Evolutionary conservation across 2,888 invertebrate genomes (phyloP).

Genomic region (Tetragonisca angustula): DNA sequence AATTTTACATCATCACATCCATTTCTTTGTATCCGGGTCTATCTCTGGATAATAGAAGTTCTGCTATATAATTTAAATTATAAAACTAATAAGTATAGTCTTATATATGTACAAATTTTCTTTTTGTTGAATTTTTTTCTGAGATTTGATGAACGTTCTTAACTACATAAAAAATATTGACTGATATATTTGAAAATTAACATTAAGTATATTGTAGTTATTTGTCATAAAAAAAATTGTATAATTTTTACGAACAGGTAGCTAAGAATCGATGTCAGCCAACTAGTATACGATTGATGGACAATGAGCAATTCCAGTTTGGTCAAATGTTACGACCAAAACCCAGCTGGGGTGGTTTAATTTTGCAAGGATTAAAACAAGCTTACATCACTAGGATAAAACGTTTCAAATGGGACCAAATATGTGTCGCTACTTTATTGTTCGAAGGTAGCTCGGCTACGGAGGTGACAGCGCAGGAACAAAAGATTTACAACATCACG

Average conservation of each 20-base stretch:
- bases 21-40: no score
- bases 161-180: background rate
- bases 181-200: background rate
- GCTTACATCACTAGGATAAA: slow-evolving; percentile 95
- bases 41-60: no score
- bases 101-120: background rate
- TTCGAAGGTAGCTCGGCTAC: slow-evolving; percentile 92
- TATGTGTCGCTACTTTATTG: slow-evolving; percentile 96
- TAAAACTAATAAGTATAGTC: background rate
- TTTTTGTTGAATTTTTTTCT: background rate
- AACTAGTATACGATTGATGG: slow-evolving; percentile 97
- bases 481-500: slow-evolving; percentile 92
- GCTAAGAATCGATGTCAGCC: slow-evolving; percentile 94
- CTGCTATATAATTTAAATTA: background rate
- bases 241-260: slow-evolving; percentile 79
- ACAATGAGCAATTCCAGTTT: slow-evolving; percentile 98
- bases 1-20: no score
- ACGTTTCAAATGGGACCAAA: slow-evolving; percentile 91
- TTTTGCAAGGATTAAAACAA: slow-evolving; percentile 93
- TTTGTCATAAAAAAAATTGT: background rate
- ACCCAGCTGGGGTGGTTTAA: slow-evolving; percentile 87
- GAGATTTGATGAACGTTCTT: background rate
- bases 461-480: slow-evolving; percentile 91
- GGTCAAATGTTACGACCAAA: slow-evolving; percentile 91
- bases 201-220: background rate